Base-by-base conservation (phyloP, 64 coral and sea anemone species). In the Stylophora pistillata region DNA sequence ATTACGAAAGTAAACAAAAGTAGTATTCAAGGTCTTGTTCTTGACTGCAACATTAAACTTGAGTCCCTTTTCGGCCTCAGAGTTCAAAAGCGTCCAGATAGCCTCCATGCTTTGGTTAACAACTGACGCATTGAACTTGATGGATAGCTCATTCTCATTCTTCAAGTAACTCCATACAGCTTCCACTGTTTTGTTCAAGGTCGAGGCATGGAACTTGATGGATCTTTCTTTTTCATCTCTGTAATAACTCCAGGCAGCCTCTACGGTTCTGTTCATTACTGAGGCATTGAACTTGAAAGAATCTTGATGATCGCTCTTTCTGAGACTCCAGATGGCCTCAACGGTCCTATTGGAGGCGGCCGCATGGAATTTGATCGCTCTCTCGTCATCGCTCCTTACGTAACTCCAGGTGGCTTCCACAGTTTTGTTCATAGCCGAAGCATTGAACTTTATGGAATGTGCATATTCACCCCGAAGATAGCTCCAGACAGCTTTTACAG, bases 1-100 rank as follows among this genome's bases (percentile, higher is more conserved):
- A 54, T 57, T 74, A 65, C 78, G 79, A 58, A 93, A 92, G 30
- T 90, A 96, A 33, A 87, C 81, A 25, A 96, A 74, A 73, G 88
- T 87, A 27, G 83, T 64, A 68, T 90, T 74, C 54, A 66, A 72
- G 29, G 88, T 90, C 81, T 87, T 96, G 61, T 85, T 92, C 76
- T 93, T 75, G 21, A 93, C 75, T 71, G 95, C 89, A 32, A 85
- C 27, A 59, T 88, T 96, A 71, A 96, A 96, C 72, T 90, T 93
- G 26, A 96, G 56, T 56, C 91, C 91, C 53, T 93, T 92, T 37
- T 87, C 73, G 2, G 82, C 37, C n/a, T 27, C 41, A 41, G 3
- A 32, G 74, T 17, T 90, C 32, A 88, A 78, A 32, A 68, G 71
- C 21, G 73, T 56, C 78, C 53, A 86, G 64, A 78, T 57, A 33